These are phyloP conservation scores for Carcharodon carcharias DNA, from an alignment of 2,797 vertebrate species.

Conservation along the genomic window DNA sequence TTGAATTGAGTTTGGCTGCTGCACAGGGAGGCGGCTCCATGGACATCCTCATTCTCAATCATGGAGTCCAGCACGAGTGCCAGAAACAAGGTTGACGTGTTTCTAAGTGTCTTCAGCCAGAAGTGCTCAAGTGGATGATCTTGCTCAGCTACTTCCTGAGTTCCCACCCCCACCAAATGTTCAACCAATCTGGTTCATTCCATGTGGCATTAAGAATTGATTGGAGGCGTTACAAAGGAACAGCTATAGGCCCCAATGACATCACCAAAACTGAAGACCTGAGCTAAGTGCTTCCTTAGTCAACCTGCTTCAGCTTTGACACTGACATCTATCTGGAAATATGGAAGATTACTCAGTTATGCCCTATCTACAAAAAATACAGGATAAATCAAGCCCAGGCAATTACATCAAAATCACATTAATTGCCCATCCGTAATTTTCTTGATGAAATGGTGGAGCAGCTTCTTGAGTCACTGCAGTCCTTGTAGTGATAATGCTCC, in stretches of 20 bases:
- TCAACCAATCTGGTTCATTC: neutral
- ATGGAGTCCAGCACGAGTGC: too few relatives aligned
- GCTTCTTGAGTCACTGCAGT: neutral
- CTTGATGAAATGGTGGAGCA: neutral
- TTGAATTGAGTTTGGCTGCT: too few relatives aligned
- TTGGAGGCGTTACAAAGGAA: neutral
- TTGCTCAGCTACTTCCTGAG: neutral
- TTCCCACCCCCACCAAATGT: neutral
- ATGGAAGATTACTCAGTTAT: neutral
- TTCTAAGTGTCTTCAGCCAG: neutral
- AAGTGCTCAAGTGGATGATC: neutral
- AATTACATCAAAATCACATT: neutral
- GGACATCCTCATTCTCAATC: too few relatives aligned
- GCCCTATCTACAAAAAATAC: neutral
- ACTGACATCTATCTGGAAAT: neutral
- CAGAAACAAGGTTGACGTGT: neutral
- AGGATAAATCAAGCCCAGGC: neutral
- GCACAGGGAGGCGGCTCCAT: too few relatives aligned
- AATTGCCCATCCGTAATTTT: neutral
- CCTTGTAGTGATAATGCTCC: neutral
- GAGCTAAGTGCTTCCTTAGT: neutral
- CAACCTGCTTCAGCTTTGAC: neutral
- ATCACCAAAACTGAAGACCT: neutral
- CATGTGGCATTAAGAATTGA: neutral
- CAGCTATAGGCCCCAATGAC: neutral